Base-by-base conservation (phyloP, 2,113 vertebrate genomes). In the Candoia aspera region DNA sequence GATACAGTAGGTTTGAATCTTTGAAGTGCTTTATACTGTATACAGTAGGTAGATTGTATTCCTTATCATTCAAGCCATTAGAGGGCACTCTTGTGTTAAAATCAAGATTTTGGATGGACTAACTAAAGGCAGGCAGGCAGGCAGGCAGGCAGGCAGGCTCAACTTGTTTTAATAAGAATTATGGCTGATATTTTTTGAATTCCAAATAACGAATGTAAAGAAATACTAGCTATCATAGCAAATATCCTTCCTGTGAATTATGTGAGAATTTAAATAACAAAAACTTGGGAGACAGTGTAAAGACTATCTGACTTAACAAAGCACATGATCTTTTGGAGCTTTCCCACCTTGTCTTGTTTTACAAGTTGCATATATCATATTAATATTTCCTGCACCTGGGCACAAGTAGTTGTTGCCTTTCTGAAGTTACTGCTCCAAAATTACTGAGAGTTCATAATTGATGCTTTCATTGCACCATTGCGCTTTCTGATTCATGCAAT, bases 61-160 rank as follows among this genome's bases (percentile, higher is more conserved):
- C 21, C 3, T 87, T 87, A 84, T 37, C 26, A 54, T 46, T 57
- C 33, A 73, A 57, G 26, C 87, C 91, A 64, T n/a, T 89, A 92
- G 91, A 64, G 91, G 91, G 59, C 87, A 64, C 23, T 46, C 87
- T 29, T 85, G 91, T 59, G 87, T 89, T 62, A 42, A 60, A 83
- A 60, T 88, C 53, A 53, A n/a, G 37, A 1, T 0, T 49, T 73
- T 33, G 68, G n/a, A 73, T 8, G 13, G 68, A 68, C 6, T 12
- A 42, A 42, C 42, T 2, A 24, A 26, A 62, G 59, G 59, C 11
- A 26, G 59, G 59, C 1, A 62, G 59, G 59, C 0, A 62, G 60
- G 60, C 1, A 62, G 60, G 60, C 2, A 58, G 15, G 24, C 2
- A 49, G 49, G 49, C 2, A 42, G 54, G 37, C 21, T 46, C 91